Percentiles rank a stretch among this genome's conserved stretches.
These are phyloP conservation scores for Fratercula arctica DNA, from an alignment of 2,797 vertebrate genomes.

Conservation along the genomic window DNA sequence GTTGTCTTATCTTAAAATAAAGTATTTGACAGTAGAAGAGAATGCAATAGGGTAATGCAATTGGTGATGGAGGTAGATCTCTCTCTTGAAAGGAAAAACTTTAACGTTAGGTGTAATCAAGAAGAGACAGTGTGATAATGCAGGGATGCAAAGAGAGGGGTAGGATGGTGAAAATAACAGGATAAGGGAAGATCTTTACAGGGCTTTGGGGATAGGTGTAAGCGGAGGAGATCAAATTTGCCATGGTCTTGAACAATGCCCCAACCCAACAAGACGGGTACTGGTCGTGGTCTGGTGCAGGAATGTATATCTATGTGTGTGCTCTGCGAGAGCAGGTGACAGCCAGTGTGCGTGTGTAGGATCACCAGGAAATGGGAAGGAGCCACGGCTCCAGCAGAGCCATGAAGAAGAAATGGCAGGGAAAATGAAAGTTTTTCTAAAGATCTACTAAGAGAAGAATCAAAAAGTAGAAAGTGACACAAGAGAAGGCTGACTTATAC, in stretches of 20 bases:
- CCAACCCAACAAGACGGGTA: background rate
- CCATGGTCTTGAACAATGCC: background rate
- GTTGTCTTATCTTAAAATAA: background rate
- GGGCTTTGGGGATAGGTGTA: background rate
- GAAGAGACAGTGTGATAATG: background rate
- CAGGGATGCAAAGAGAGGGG: background rate
- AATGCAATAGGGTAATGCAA: background rate
- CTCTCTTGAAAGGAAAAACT: background rate
- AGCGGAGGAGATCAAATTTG: background rate
- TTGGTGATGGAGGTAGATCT: background rate
- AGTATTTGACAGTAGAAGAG: background rate
- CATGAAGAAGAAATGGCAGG: background rate
- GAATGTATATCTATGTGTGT: background rate
- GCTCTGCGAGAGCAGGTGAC: background rate
- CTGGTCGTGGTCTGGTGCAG: background rate
- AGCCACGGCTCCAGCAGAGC: background rate
- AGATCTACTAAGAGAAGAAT: background rate
- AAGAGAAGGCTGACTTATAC: background rate
- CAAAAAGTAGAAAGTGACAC: background rate
- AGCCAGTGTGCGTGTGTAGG: accelerated
- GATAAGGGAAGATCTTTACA: background rate
- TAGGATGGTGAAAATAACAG: background rate
- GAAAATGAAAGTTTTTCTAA: background rate
- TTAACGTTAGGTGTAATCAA: background rate
- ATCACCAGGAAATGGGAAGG: background rate